phyloP scores from a whole-genome alignment of 2,797 vertebrate genomes.

The Falco berigora region DNA sequence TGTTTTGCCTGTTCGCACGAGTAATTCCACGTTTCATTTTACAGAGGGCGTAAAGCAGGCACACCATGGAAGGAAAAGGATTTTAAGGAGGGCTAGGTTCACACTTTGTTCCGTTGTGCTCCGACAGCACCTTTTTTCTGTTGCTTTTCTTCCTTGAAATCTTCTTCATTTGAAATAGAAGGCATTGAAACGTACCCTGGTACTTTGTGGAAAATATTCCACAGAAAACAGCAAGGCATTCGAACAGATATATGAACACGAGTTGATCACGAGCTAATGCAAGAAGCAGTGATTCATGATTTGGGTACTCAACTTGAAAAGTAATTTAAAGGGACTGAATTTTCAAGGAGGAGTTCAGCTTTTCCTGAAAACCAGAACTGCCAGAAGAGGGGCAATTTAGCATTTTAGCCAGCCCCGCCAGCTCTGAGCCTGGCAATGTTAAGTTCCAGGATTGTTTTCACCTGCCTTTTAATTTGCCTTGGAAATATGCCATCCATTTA shows the following conservation, averaged over 20 bases:
- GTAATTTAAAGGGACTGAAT: neutral
- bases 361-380: neutral
- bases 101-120: neutral
- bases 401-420: neutral
- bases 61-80: neutral
- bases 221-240: neutral
- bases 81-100: neutral
- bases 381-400: neutral
- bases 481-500: neutral
- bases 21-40: neutral
- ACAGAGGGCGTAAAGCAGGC: neutral
- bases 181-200: neutral
- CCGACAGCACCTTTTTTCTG: neutral
- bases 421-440: neutral
- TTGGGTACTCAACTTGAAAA: neutral
- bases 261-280: neutral
- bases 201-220: neutral
- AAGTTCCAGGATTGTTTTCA: neutral
- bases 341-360: neutral
- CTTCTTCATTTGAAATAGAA: neutral
- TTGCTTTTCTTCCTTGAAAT: neutral
- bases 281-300: neutral
- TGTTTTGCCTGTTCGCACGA: neutral
- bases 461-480: neutral
- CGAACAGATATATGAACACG: neutral